Base-by-base conservation (phyloP, 2,797 vertebrate genomes). In the Enoplosus armatus region DNA sequence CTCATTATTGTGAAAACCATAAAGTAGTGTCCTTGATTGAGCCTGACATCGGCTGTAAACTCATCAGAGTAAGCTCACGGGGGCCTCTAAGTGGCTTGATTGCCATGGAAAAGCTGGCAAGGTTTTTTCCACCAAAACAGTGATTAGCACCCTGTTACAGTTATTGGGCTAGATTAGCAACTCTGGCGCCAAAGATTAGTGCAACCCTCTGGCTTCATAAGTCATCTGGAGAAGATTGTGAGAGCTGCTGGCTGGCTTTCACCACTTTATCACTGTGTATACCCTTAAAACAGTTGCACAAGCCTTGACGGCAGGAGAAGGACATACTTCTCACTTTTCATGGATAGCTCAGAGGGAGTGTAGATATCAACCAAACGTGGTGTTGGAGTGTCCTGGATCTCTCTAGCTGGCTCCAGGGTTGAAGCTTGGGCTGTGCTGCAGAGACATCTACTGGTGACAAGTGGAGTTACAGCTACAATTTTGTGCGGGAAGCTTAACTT, bases 371-470 rank as follows among this genome's bases (percentile, higher is more conserved):
- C 51, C 48, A 47, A 82, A 41, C 16, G 8, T 33, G 48, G 39
- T n/a, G 35, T 62, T 60, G 68, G 31, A 45, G 27, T 61, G 45
- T 63, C 65, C 45, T 72, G 54, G 14, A 35, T 73, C 27, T 29
- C 8, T 35, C 1, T 9, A 15, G 7, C n/a, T 3, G 18, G 54
- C 48, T 20, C 39, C 26, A 26, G 12, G n/a, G 22, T 22, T 53
- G 27, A 55, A 51, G 31, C 31, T 85, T 89, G 31, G 31, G 39
- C 51, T 89, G 79, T 77, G 39, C 72, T 91, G 76, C 70, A 87
- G 58, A 79, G 91, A 71, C 93, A 94, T 84, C 94, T 94, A 60
- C 45, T 85, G 95, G 86, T 60, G 1, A 48, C 26, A 31, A n/a
- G n/a, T 62, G n/a, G 59, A 67, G 41, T 54, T 84, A 67, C 86